Evolutionary conservation across 1,140 invertebrate genomes (phyloP).

Genomic region (Drosophila pruinosa): DNA sequence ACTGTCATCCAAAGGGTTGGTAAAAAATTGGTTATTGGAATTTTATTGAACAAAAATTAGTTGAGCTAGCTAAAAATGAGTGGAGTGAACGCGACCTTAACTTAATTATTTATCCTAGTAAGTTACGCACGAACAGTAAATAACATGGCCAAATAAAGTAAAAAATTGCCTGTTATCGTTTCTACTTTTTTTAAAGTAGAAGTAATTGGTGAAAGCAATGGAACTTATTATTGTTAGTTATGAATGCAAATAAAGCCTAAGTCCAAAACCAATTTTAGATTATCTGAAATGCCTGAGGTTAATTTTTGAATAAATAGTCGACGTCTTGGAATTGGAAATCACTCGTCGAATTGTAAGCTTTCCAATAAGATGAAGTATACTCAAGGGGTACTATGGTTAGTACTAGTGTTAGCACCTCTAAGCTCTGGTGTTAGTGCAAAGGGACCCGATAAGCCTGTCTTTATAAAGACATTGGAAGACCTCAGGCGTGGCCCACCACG

Average conservation of each 20-base stretch:
- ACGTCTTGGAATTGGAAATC: constrained; percentile 26
- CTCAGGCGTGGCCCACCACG: constrained; percentile 54
- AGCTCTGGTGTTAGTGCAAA: constrained; percentile 9
- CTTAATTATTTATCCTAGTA: too few relatives aligned
- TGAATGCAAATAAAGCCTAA: background rate
- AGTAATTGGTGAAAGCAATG: background rate
- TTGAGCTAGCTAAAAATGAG: too few relatives aligned
- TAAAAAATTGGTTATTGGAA: too few relatives aligned
- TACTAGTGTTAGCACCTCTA: constrained; percentile 35
- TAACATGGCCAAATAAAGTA: too few relatives aligned
- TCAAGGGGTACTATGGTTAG: constrained; percentile 1
- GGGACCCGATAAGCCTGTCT: constrained; percentile 14
- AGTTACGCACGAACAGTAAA: too few relatives aligned
- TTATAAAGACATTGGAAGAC: constrained; percentile 35
- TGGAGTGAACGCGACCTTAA: too few relatives aligned
- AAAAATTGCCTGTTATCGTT: too few relatives aligned
- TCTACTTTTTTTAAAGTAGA: too few relatives aligned
- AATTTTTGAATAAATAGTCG: constrained; percentile 63
- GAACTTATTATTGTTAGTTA: constrained; percentile 33
- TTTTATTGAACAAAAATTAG: too few relatives aligned
- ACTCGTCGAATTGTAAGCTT: constrained; percentile 49
- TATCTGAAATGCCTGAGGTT: too few relatives aligned
- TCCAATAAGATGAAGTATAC: constrained; percentile 49
- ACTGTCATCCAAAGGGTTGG: too few relatives aligned
- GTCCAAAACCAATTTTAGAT: constrained; percentile 16